Conservation (phyloP, 2,888 invertebrate genomes). For the Plusia festucae region DNA sequence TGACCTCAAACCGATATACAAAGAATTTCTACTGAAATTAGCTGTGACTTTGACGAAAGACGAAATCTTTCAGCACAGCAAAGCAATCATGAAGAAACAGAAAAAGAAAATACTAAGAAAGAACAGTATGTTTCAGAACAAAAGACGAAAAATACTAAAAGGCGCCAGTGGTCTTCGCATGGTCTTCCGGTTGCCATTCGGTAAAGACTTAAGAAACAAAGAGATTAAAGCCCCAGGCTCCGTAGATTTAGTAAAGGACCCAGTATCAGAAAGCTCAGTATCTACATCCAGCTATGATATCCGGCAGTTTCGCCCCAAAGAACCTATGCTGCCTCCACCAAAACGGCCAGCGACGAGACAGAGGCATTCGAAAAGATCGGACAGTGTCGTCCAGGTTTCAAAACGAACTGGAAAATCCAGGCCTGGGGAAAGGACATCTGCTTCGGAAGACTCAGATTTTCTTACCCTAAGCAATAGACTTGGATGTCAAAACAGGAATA, state of each 20-base stretch:
- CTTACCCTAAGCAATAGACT: conserved; percentile 89
- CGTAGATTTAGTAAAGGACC: conserved; percentile 74
- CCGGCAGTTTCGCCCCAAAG: conserved; percentile 90
- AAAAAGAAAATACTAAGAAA: conserved; percentile 91
- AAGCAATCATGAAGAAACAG: conserved; percentile 96
- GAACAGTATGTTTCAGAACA: conserved; percentile 88
- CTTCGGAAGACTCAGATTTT: conserved; percentile 91
- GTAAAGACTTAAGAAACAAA: conserved; percentile 80
- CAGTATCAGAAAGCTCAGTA: conserved; percentile 89
- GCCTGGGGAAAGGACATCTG: conserved; percentile 90
- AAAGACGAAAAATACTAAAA: conserved; percentile 89
- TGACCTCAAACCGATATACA: conserved; percentile 96
- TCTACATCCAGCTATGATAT: conserved; percentile 91
- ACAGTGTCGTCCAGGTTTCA: conserved; percentile 80
- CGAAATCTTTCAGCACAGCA: conserved; percentile 96
- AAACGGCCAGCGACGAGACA: conserved; percentile 82
- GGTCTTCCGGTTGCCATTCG: conserved; percentile 91
- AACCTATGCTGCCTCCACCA: conserved; percentile 79
- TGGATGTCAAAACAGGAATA: conserved; percentile 90
- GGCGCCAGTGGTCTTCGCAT: conserved; percentile 90
- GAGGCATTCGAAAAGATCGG: conserved; percentile 81
- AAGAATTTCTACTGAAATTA: conserved; percentile 95
- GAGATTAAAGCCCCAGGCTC: conserved; percentile 69
- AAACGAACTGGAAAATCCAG: conserved; percentile 85
- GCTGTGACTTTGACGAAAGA: conserved; percentile 97